Percentiles rank a stretch among this genome's conserved stretches.
Evolutionary conservation across 2,113 vertebrate species (phyloP).

Genomic region (Typhlomys cinereus): DNA sequence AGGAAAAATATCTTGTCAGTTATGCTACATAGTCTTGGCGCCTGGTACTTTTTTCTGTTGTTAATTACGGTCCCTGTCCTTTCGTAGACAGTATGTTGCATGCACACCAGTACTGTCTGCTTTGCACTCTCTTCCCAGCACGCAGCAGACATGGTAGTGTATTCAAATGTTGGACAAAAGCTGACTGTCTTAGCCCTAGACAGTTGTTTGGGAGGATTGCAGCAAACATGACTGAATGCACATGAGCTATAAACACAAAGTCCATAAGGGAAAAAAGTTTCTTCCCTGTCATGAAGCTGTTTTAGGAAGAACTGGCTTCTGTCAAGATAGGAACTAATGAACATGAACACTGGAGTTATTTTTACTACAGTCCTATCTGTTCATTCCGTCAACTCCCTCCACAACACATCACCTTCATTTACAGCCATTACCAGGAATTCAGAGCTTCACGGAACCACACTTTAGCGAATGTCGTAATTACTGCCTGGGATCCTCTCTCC

Average conservation of each 20-base stretch:
- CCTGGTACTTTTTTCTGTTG: neutral
- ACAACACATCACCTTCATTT: neutral
- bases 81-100: neutral
- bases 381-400: too few relatives aligned
- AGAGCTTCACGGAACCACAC: neutral
- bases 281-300: neutral
- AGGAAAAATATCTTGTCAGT: neutral
- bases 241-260: neutral
- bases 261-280: neutral
- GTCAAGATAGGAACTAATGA: neutral
- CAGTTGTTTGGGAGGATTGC: neutral
- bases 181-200: neutral
- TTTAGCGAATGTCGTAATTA: constrained; percentile 45
- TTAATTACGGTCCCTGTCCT: neutral
- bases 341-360: neutral
- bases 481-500: constrained; percentile 20
- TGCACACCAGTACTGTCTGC: neutral
- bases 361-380: constrained; percentile 10
- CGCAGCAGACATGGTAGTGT: neutral
- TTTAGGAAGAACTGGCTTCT: constrained; percentile 12
- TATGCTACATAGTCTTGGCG: neutral
- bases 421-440: constrained; percentile 22
- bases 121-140: neutral
- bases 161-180: neutral
- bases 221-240: neutral